phyloP scores from a whole-genome alignment of 2,113 vertebrate genomes.

The Pituophis catenifer region DNA sequence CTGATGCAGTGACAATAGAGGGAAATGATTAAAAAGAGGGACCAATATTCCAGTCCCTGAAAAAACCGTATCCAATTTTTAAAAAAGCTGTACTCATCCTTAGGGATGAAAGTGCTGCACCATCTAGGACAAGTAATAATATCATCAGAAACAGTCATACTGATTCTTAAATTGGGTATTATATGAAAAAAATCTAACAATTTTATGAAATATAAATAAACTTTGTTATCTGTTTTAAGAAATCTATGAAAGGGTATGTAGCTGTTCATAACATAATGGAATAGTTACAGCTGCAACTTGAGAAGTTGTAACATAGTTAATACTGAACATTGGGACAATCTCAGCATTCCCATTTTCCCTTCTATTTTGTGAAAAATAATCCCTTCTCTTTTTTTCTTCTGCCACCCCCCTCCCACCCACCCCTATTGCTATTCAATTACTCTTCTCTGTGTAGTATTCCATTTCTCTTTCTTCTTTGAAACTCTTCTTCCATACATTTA shows the following conservation, averaged over 20 bases:
- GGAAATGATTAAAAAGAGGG: background rate
- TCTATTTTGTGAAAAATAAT: background rate
- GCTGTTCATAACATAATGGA: background rate
- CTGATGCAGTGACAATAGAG: slow-evolving; percentile 61
- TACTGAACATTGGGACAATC: background rate
- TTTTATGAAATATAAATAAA: background rate
- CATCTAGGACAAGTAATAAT: background rate
- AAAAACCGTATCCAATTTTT: no score
- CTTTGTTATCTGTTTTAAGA: background rate
- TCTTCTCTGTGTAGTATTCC: background rate
- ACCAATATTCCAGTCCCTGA: background rate
- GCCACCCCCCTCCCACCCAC: background rate
- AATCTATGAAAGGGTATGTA: background rate
- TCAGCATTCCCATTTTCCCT: background rate
- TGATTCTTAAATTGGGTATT: background rate
- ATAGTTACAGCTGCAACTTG: background rate
- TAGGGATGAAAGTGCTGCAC: background rate
- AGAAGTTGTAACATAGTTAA: background rate
- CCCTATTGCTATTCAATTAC: background rate
- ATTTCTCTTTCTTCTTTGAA: background rate
- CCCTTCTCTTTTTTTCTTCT: background rate
- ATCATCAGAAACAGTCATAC: background rate
- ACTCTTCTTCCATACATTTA: background rate
- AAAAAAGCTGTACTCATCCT: background rate
- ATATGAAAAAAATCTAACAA: background rate